Evolutionary conservation across 2,888 invertebrate genomes (phyloP), one percentile per base, ranked within the genome.

Genomic region (Lissocephala sabroskyi): DNA sequence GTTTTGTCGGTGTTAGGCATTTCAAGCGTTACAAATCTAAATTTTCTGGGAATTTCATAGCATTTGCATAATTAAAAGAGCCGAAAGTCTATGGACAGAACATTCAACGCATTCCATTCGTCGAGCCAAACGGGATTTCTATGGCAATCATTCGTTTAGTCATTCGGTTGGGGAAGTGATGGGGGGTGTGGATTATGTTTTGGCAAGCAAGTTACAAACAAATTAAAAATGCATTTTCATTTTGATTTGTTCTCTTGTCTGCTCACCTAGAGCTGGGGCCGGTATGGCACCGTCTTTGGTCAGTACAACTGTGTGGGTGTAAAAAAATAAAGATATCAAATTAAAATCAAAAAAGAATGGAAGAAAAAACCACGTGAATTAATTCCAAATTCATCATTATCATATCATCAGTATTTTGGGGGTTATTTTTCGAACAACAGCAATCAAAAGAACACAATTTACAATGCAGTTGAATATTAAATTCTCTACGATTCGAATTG

Each of bases 201-300:
- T 43, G 19, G 52, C 51, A 65, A 56, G 57, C 49, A 59, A 45
- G 44, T 46, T 41, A 59, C 56, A 65, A 42, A 47, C 23, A 37
- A 23, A 40, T 39, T 17, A 39, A 48, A 52, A 48, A 56, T 63
- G 49, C 49, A 54, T 19, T 48, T 49, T 37, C 48, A 45, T 54
- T 55, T 57, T 51, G 37, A 52, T 62, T 62, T 52, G 59, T 57
- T 76, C 53, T 57, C 49, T 50, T 56, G 49, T 68, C 62, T 62
- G 83, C 84, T 84, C 85, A 84, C 84, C 84, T 83, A 84, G 82
- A 83, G 85, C 85, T 79, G 84, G 85, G 76, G 84, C 84, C 82
- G 81, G 82, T 56, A 84, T 82, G 81, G 85, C 85, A 80, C 85
- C 85, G 70, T 84, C 85, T 84, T 84, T 84, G 79, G 84, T 85